Conservation (phyloP, 2,797 vertebrate genomes). For the Ara ararauna region DNA sequence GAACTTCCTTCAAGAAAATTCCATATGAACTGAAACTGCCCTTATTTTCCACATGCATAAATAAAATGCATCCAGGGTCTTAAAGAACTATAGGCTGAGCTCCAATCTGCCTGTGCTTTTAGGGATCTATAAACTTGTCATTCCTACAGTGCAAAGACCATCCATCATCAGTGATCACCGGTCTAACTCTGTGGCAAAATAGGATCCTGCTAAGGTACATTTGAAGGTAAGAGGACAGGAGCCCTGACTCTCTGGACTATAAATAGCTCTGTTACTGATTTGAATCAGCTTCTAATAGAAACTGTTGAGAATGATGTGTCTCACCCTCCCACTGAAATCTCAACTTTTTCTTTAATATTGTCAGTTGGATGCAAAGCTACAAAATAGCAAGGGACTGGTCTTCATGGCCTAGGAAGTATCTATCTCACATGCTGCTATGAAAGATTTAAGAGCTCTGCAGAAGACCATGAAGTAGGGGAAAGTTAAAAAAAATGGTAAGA, state of each 20-base stretch:
- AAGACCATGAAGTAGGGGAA: background rate
- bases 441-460: slow-evolving; percentile 21
- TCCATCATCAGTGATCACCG: background rate
- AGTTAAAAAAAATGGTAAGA: background rate
- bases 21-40: fast-evolving
- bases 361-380: background rate
- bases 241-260: background rate
- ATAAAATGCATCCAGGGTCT: background rate
- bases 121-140: background rate
- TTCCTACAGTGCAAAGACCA: background rate
- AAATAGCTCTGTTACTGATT: background rate
- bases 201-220: background rate
- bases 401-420: background rate
- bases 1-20: background rate
- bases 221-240: background rate
- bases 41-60: background rate
- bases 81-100: background rate
- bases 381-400: background rate
- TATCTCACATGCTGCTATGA: background rate
- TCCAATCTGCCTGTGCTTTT: background rate
- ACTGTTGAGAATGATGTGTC: background rate
- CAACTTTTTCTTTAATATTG: background rate
- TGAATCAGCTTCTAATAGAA: background rate
- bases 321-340: background rate
- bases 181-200: background rate